phyloP scores from a whole-genome alignment of 2,888 invertebrate genomes.

The Chorisops tibialis region DNA sequence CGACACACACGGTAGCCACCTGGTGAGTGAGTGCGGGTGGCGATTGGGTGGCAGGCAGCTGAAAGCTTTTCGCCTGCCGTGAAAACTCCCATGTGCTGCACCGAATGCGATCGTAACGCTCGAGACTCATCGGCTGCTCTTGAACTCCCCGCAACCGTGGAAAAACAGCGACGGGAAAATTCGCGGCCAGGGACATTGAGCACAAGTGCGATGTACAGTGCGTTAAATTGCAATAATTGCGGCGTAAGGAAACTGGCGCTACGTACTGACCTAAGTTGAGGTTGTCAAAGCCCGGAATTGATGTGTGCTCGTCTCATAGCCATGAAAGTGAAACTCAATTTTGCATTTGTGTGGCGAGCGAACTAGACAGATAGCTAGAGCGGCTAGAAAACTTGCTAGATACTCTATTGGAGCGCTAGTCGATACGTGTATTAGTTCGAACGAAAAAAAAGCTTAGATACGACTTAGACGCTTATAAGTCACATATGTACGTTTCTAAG shows the following conservation, averaged over 20 bases:
- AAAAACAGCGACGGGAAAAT: slow-evolving; percentile 7
- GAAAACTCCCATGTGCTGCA: no score
- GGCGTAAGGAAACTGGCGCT: background rate
- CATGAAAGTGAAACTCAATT: slow-evolving; percentile 15
- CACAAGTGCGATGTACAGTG: background rate
- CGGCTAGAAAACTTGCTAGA: background rate
- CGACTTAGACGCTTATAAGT: background rate
- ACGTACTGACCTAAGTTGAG: slow-evolving; percentile 13
- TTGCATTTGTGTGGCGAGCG: background rate
- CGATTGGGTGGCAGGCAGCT: no score
- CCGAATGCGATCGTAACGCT: no score
- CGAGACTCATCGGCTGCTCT: background rate
- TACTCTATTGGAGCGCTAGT: background rate
- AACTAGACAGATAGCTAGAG: background rate
- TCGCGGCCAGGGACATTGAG: background rate
- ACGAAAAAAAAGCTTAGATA: slow-evolving; percentile 25
- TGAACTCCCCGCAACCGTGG: slow-evolving; percentile 6
- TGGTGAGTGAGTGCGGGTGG: no score
- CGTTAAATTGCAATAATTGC: background rate
- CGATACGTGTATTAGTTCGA: no score
- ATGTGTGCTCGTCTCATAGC: background rate
- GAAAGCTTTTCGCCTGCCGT: no score
- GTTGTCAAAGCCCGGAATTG: background rate
- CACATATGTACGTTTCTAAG: background rate
- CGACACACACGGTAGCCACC: no score